These are phyloP conservation scores for Parazoanthus atlanticus DNA, from an alignment of 92 coral and sea anemone species.

Conservation along the genomic window DNA sequence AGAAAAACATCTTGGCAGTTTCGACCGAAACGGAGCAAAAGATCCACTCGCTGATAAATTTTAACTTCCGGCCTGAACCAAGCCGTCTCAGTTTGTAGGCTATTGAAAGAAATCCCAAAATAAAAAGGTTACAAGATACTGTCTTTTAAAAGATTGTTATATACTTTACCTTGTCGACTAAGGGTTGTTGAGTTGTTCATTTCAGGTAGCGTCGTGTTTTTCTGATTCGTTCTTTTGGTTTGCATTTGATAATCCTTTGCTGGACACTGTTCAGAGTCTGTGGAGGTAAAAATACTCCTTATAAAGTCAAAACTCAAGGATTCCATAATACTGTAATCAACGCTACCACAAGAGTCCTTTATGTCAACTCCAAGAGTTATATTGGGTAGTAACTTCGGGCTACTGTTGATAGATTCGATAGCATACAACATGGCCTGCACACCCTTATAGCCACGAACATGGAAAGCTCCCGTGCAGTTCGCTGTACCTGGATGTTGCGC, in stretches of 20 bases:
- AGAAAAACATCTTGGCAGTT: background rate
- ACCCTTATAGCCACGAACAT: conserved; percentile 67
- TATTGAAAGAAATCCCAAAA: background rate
- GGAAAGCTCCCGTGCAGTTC: conserved; percentile 62
- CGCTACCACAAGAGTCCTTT: conserved; percentile 80
- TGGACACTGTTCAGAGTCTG: conserved; percentile 19
- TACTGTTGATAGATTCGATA: conserved; percentile 55
- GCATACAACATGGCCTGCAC: conserved; percentile 83
- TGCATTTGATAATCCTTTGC: background rate
- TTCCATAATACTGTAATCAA: conserved; percentile 82
- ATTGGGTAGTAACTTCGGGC: conserved; percentile 58
- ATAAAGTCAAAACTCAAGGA: conserved; percentile 74
- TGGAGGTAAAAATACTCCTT: conserved; percentile 43
- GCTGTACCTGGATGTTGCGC: conserved; percentile 61
- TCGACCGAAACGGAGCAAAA: background rate
- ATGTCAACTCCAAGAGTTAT: conserved; percentile 72
- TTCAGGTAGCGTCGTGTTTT: background rate
- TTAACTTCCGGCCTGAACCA: background rate
- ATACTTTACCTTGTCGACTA: background rate
- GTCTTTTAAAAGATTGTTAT: background rate
- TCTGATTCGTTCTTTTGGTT: background rate
- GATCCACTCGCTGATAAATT: background rate
- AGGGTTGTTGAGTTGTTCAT: background rate
- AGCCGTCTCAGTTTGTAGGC: background rate
- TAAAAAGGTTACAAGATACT: too few species aligned